Percentiles rank a stretch among this genome's conserved stretches.
Evolutionary conservation across 2,113 vertebrate genomes (phyloP).

Genomic region (Mesitornis unicolor): DNA sequence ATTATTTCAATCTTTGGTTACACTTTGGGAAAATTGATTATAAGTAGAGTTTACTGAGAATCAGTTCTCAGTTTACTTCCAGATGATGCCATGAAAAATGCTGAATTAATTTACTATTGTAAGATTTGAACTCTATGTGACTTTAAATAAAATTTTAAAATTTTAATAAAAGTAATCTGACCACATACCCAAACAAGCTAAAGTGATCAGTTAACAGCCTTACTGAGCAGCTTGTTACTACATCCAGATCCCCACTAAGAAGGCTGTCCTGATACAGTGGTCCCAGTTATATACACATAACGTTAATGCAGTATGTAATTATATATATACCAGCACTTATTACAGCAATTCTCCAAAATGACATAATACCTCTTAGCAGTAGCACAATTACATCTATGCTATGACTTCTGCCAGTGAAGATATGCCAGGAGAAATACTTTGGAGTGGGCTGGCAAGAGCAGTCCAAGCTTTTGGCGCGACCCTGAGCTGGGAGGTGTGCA

Average conservation of each 20-base stretch:
- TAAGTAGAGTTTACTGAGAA: neutral
- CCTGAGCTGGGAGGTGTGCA: neutral
- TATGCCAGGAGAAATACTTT: neutral
- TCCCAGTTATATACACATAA: neutral
- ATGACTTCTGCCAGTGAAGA: neutral
- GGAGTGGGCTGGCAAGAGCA: neutral
- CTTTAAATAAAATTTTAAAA: neutral
- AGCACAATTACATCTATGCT: neutral
- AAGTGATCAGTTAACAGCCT: neutral
- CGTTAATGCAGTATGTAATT: neutral
- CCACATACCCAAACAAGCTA: neutral
- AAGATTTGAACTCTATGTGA: neutral
- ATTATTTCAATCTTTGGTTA: neutral
- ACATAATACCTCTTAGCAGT: neutral
- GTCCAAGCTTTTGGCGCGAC: neutral
- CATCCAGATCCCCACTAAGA: neutral
- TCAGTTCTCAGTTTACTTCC: neutral
- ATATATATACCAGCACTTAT: neutral
- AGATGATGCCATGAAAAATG: neutral
- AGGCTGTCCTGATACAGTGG: neutral
- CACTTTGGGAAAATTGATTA: neutral
- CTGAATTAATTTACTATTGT: neutral
- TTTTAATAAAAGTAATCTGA: neutral
- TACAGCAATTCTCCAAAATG: neutral
- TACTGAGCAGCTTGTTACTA: neutral